phyloP scores from a whole-genome alignment of 2,888 invertebrate genomes.

The Caenorhabditis zanzibari region DNA sequence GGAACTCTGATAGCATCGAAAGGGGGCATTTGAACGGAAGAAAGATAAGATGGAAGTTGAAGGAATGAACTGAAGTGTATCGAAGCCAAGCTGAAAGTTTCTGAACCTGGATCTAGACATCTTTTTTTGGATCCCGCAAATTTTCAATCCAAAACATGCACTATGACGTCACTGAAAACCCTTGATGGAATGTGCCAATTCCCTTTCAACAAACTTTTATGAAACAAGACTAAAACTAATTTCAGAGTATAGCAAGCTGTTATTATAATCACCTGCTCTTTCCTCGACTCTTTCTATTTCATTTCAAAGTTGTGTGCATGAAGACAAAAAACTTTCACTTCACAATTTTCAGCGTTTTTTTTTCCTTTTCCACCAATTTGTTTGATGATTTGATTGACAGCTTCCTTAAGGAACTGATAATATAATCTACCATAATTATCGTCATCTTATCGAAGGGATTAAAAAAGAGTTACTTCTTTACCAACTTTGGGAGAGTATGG shows the following conservation, averaged over 20 bases:
- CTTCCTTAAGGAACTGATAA: slow-evolving; percentile 3
- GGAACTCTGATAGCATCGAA: neutral
- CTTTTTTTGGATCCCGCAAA: too few relatives aligned
- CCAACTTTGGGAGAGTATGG: neutral
- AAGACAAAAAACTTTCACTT: slow-evolving; percentile 8
- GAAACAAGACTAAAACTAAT: slow-evolving; percentile 36
- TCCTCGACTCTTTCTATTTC: neutral
- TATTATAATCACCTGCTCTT: slow-evolving; percentile 35
- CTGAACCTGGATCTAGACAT: neutral
- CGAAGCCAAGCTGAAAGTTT: too few relatives aligned
- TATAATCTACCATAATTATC: neutral
- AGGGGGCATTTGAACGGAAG: neutral
- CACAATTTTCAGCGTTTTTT: slow-evolving; percentile 15
- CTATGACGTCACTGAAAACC: neutral
- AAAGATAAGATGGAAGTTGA: neutral
- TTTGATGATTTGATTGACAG: slow-evolving; percentile 12
- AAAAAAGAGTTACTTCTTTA: neutral
- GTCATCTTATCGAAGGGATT: neutral
- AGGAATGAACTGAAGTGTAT: neutral
- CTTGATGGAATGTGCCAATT: neutral
- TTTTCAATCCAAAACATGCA: too few relatives aligned
- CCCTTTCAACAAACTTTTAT: neutral
- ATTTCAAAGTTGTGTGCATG: neutral
- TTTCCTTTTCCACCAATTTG: neutral
- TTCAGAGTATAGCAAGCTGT: slow-evolving; percentile 24